Evolutionary conservation across 1,140 invertebrate genomes (phyloP), one percentile per base, ranked within the genome.

Genomic region (Drosophila athabasca): DNA sequence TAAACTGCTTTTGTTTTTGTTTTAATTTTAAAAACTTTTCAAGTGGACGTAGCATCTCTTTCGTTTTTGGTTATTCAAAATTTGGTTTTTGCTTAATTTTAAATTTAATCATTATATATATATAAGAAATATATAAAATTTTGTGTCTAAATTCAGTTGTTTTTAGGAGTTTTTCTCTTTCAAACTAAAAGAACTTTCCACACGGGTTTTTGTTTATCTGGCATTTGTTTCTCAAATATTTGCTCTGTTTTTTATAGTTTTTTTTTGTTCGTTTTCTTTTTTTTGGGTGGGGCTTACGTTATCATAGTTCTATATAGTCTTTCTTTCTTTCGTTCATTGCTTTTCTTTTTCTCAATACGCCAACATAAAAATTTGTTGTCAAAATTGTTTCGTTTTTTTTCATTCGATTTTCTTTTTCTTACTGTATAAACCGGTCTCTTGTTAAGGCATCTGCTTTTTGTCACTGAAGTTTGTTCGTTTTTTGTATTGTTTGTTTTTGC

Each of bases 361-460:
- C 61, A 76, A 83, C 76, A 39, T 77, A 57, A 80, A 75, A 78
- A 70, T 41, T 76, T 84, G 69, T 77, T 78, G 62, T 83, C 51
- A 62, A 81, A 90, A 81, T 85, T 64, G 55, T 62, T 68, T 66
- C 19, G 53, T 61, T 66, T 65, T 57, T 74, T 26, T 39, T 39
- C 35, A 39, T 39, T 39, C 31, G 31, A 35, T 35, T 35, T 35
- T 35, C 3, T 39, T 39, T 78, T 39, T 78, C 74, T 78, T 88
- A 88, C 70, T 87, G 87, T 87, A 60, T 77, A 87, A 76, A 81
- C 66, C 76, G 83, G 83, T 88, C 72, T 88, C 70, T 90, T 77
- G 64, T 90, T 90, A 90, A 90, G 87, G 87, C 87, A 90, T 87
- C 87, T 90, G 87, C 81, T 77, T 87, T 89, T 82, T 90, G 85